phyloP scores from a whole-genome alignment of 2,113 vertebrate species.

The Chunga burmeisteri region DNA sequence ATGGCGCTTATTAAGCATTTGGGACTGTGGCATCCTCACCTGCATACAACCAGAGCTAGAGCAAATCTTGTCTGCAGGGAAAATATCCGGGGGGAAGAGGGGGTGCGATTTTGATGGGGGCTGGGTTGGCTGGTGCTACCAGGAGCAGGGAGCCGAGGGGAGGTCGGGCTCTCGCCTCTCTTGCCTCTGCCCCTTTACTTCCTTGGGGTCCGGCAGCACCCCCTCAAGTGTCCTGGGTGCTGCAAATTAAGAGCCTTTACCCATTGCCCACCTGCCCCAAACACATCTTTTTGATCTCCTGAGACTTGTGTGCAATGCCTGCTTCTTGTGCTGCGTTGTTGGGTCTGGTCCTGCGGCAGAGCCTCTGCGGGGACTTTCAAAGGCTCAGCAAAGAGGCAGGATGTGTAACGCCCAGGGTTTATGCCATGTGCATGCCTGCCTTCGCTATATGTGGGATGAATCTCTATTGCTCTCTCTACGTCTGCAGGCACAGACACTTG shows the following conservation, averaged over 20 bases:
- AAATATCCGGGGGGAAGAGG: fast-evolving
- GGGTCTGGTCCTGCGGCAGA: fast-evolving
- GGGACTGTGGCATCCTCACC: background rate
- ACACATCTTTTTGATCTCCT: background rate
- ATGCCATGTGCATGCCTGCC: fast-evolving
- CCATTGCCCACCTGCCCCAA: background rate
- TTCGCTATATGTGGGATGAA: background rate
- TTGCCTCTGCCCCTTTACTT: background rate
- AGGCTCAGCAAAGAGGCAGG: background rate
- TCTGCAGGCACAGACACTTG: background rate
- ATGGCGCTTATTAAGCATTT: background rate
- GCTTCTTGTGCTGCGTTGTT: fast-evolving
- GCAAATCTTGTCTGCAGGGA: background rate
- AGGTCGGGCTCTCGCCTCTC: fast-evolving
- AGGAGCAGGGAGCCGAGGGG: no score
- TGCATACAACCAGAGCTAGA: background rate
- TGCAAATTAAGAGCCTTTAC: background rate
- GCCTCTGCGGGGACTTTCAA: background rate
- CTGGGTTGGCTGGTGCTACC: background rate
- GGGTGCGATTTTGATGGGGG: background rate
- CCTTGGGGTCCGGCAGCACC: background rate
- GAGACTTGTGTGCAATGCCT: background rate
- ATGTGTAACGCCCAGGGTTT: background rate
- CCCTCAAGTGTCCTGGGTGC: background rate
- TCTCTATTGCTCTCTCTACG: background rate